Evolutionary conservation across 2,888 invertebrate species (phyloP).

Genomic region (Cybosia mesomella): DNA sequence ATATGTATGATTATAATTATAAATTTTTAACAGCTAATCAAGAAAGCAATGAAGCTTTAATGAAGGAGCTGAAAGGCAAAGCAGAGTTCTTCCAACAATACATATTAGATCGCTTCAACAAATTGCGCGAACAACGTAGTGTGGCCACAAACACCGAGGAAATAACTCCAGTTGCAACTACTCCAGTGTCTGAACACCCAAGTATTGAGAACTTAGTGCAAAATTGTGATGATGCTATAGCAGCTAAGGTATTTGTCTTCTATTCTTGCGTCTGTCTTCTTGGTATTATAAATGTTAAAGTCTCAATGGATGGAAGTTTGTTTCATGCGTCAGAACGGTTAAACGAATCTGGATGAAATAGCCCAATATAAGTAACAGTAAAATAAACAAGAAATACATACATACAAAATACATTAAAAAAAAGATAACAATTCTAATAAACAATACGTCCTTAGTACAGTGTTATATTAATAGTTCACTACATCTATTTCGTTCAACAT

Average conservation of each 20-base stretch:
- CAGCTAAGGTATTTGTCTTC: conserved; percentile 61
- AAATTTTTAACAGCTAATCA: conserved; percentile 67
- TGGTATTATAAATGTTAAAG: not conserved
- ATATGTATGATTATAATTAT: not conserved
- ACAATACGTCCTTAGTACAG: no score
- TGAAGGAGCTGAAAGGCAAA: conserved; percentile 88
- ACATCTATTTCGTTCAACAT: not conserved
- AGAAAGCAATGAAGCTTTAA: conserved; percentile 87
- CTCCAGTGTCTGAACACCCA: conserved; percentile 28
- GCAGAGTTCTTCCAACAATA: conserved; percentile 89
- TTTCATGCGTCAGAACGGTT: no score
- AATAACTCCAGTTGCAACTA: conserved; percentile 20
- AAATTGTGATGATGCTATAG: conserved; percentile 68
- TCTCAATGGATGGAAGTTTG: no score
- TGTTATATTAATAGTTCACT: no score
- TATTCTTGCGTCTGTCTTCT: not conserved
- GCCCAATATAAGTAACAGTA: no score
- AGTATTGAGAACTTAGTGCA: conserved; percentile 68
- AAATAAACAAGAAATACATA: no score
- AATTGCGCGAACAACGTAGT: conserved; percentile 67
- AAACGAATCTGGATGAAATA: no score
- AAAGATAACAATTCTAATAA: no score
- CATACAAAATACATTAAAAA: no score
- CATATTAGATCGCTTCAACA: conserved; percentile 85
- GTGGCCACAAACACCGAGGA: conserved; percentile 74